Conservation (phyloP, 2,113 vertebrate species). For the Zonotrichia leucophrys region DNA sequence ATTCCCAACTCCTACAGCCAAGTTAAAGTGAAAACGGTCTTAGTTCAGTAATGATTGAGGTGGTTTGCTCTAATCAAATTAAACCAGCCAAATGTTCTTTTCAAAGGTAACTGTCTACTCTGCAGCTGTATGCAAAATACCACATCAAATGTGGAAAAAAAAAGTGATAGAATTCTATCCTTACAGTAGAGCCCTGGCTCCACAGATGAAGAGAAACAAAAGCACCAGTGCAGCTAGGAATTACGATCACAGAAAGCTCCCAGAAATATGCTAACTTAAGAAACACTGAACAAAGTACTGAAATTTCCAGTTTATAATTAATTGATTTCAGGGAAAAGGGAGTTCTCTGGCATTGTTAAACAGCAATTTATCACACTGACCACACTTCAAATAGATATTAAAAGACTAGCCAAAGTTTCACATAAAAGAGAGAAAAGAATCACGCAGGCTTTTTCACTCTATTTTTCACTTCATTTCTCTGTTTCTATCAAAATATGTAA, state of each 20-base stretch:
- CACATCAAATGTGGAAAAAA: constrained; percentile 78
- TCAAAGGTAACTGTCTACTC: constrained; percentile 86
- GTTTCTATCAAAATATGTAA: constrained; percentile 57
- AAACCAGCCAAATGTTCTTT: constrained; percentile 84
- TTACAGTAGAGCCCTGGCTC: constrained; percentile 72
- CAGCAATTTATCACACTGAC: constrained; percentile 61
- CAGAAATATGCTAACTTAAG: constrained; percentile 73
- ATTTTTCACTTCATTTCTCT: constrained; percentile 69
- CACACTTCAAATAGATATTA: constrained; percentile 57
- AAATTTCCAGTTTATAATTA: constrained; percentile 74
- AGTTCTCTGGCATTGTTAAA: constrained; percentile 66
- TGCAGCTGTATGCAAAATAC: constrained; percentile 89
- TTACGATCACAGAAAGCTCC: constrained; percentile 64
- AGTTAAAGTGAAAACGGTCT: constrained; percentile 85
- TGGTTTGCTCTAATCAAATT: constrained; percentile 85
- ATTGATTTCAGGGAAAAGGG: constrained; percentile 59
- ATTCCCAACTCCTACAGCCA: constrained; percentile 83
- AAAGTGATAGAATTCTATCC: constrained; percentile 77
- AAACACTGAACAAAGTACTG: constrained; percentile 65
- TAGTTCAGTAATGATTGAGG: constrained; percentile 84
- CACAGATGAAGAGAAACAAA: constrained; percentile 75
- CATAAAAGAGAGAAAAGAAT: constrained; percentile 1
- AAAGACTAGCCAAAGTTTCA: constrained; percentile 53
- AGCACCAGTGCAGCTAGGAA: constrained; percentile 67
- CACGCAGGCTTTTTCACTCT: constrained; percentile 57